These are phyloP conservation scores for Chamaetylas fuelleborni DNA, from an alignment of 2,113 vertebrate genomes.

Conservation along the genomic window DNA sequence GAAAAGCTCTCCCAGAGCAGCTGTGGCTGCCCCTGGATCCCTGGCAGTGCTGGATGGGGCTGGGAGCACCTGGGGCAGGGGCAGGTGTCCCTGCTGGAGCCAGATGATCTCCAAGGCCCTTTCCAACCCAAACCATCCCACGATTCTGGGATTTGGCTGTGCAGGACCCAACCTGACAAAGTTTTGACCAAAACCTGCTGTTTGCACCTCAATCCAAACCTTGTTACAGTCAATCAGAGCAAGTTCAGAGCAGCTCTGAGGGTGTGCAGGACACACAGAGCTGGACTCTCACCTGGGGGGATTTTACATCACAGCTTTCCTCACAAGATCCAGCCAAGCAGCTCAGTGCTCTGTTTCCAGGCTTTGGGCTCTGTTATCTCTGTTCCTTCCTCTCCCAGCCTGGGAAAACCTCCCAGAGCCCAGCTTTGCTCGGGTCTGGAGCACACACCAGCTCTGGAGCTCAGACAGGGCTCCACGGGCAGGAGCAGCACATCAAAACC, in stretches of 20 bases:
- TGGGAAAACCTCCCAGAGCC: neutral
- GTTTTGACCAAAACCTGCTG: neutral
- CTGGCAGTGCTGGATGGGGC: rapidly evolving
- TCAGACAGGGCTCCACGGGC: neutral
- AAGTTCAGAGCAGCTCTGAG: neutral
- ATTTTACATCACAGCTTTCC: neutral
- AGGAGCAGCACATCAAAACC: neutral
- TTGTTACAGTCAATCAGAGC: neutral
- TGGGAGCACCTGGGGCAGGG: neutral
- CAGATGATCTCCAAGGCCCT: too few species aligned
- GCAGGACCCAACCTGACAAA: neutral
- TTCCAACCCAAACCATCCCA: neutral
- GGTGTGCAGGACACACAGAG: neutral
- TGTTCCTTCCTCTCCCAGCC: neutral
- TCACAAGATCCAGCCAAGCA: neutral
- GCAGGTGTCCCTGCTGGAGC: neutral
- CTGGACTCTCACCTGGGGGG: neutral
- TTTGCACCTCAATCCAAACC: neutral
- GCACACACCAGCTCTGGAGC: neutral
- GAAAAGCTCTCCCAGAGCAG: neutral
- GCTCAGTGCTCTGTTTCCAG: neutral
- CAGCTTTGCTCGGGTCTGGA: neutral
- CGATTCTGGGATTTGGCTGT: rapidly evolving
- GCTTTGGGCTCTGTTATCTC: neutral
- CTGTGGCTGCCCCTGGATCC: neutral